Evolutionary conservation across 2,888 invertebrate species (phyloP), one percentile per base, ranked within the genome.

Genomic region (Agriopis leucophaearia): DNA sequence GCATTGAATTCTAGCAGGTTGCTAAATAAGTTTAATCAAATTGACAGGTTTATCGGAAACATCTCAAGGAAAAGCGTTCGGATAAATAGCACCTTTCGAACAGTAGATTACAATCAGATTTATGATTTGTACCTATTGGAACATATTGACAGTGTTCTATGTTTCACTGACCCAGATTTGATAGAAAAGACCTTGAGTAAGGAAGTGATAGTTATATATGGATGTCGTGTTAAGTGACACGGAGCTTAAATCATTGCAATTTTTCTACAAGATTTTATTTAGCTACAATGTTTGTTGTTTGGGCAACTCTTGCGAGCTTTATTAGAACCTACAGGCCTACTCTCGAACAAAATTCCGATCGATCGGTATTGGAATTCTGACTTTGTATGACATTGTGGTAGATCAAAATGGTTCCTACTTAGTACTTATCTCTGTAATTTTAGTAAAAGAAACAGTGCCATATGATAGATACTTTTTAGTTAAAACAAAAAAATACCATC

Each of bases 31-130:
- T 48, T 67, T 59, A 67, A 63, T 63, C 67, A 67, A 54, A 58
- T 54, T 67, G 67, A 63, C 67, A 67, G 54, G 47, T 63, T 63
- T 67, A 67, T 67, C 67, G 42, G 59, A 67, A 47, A 58, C 52
- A 63, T 67, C 67, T 63, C 63, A 67, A 67, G 63, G 67, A 67
- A 67, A 67, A 63, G 54, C 66, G 57, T 54, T 63, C n/a, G 47
- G 62, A 63, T 63, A 63, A 67, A 67, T 67, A 44, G 67, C 67
- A 58, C 67, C 63, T 63, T 66, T 63, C 63, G 42, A 58, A 62
- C 51, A 42, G 47, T 36, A 15, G 62, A 67, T 67, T 50, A 40
- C 45, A 50, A 63, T 67, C 63, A 36, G 63, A 67, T 63, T 67
- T 67, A 59, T 59, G 59, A 67, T 58, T 59, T 15, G 42, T 44